Evolutionary conservation across 2,888 invertebrate genomes (phyloP).

Genomic region (Eledone cirrhosa): DNA sequence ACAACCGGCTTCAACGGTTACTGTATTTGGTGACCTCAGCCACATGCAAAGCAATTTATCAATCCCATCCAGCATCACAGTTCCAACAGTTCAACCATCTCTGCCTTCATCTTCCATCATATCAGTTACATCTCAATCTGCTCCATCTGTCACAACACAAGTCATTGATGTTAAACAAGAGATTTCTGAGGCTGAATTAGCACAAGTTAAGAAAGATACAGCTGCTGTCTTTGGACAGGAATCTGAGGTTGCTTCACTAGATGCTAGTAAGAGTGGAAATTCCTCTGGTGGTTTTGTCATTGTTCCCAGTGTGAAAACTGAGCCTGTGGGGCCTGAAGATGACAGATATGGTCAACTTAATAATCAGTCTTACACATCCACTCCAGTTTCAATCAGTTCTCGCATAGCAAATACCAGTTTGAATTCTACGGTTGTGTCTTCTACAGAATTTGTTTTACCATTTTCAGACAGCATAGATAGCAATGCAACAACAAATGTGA

Average conservation of each 20-base stretch:
- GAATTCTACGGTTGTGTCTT: neutral
- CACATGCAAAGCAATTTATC: neutral
- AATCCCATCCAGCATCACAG: neutral
- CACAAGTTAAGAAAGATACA: conserved; percentile 10
- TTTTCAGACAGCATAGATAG: conserved; percentile 17
- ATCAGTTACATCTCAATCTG: neutral
- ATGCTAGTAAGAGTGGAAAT: conserved; percentile 1
- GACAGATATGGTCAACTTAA: neutral
- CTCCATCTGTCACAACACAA: conserved; percentile 13
- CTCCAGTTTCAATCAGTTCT: neutral
- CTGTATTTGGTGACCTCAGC: neutral
- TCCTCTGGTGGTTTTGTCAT: conserved; percentile 14
- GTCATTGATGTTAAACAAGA: conserved; percentile 24
- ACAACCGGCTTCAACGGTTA: neutral
- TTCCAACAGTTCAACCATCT: neutral
- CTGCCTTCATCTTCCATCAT: neutral
- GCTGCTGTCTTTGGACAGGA: conserved; percentile 23
- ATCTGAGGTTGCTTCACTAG: neutral
- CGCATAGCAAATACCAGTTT: neutral
- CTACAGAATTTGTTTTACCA: neutral
- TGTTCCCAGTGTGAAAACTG: conserved; percentile 15
- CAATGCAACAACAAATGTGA: neutral
- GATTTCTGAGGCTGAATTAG: conserved; percentile 11
- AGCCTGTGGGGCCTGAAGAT: conserved; percentile 18
- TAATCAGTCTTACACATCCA: conserved; percentile 7